Conservation (phyloP, 2,888 invertebrate species). For the Eupeodes latifasciatus region DNA sequence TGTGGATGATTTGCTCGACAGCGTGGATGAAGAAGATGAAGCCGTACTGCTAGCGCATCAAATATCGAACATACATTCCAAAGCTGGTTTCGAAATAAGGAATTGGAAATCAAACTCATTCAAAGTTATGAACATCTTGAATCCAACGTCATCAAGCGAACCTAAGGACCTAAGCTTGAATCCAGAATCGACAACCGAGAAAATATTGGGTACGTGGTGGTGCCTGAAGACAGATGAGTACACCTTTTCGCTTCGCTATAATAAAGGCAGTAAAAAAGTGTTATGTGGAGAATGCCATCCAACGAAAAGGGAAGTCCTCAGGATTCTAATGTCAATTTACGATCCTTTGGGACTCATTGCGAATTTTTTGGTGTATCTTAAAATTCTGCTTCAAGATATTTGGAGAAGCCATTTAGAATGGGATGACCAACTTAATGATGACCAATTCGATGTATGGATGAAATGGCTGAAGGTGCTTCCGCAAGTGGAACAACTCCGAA, state of each 20-base stretch:
- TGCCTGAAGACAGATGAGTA: neutral
- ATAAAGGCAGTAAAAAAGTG: neutral
- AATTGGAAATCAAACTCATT: neutral
- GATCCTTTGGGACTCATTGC: too few species aligned
- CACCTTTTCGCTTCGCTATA: neutral
- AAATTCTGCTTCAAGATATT: neutral
- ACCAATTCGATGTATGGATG: neutral
- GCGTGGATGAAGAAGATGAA: conserved; percentile 6
- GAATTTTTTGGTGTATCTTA: neutral
- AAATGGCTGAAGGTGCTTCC: neutral
- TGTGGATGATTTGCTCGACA: neutral
- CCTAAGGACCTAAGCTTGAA: too few species aligned
- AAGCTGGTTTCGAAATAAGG: neutral
- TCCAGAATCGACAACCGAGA: neutral
- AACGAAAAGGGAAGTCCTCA: too few species aligned
- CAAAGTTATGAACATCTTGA: neutral
- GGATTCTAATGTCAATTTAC: too few species aligned
- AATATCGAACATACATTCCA: neutral
- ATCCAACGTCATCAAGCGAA: neutral
- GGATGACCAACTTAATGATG: neutral
- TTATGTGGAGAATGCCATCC: too few species aligned
- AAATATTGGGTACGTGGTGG: conserved; percentile 1
- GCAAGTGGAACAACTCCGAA: neutral
- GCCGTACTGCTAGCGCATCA: neutral
- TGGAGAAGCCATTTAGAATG: neutral